Conservation (phyloP, 2,113 vertebrate genomes). For the Bucco capensis region DNA sequence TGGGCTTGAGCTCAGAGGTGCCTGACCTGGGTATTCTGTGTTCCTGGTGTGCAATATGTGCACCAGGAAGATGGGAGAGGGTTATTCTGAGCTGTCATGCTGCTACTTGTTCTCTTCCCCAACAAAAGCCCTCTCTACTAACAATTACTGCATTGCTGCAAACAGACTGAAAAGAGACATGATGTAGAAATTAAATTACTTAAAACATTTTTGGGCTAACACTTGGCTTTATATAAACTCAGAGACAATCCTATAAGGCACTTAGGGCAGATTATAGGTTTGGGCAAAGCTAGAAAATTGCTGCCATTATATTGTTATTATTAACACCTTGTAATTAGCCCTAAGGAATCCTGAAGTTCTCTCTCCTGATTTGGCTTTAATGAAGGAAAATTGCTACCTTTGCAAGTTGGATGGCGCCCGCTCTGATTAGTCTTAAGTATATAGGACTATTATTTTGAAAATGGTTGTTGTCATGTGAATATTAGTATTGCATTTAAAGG, state of each 20-base stretch:
- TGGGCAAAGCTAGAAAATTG: slow-evolving; percentile 91
- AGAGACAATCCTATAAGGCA: slow-evolving; percentile 84
- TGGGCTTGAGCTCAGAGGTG: background rate
- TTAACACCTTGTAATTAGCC: slow-evolving; percentile 99
- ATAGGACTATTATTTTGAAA: slow-evolving; percentile 88
- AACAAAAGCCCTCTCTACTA: slow-evolving; percentile 34
- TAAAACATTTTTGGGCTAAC: slow-evolving; percentile 77
- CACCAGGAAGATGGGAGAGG: slow-evolving; percentile 35
- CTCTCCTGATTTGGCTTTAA: slow-evolving; percentile 95
- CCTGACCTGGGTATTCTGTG: background rate
- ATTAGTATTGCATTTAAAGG: slow-evolving; percentile 69
- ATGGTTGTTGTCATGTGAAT: slow-evolving; percentile 81
- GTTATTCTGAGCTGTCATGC: slow-evolving; percentile 57
- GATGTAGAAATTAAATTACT: slow-evolving; percentile 81
- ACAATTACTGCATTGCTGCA: slow-evolving; percentile 72
- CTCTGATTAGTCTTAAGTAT: slow-evolving; percentile 89
- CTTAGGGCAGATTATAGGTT: slow-evolving; percentile 88
- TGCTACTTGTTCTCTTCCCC: slow-evolving; percentile 63
- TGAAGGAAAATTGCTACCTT: slow-evolving; percentile 98
- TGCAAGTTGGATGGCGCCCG: slow-evolving; percentile 94
- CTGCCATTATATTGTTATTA: slow-evolving; percentile 98
- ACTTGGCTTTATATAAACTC: slow-evolving; percentile 82
- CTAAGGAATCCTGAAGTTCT: slow-evolving; percentile 95
- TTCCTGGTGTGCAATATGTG: slow-evolving; percentile 11
- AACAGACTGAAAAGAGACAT: slow-evolving; percentile 76